These are phyloP conservation scores for Ondatra zibethicus DNA, from an alignment of 2,113 vertebrate genomes.

Conservation along the genomic window DNA sequence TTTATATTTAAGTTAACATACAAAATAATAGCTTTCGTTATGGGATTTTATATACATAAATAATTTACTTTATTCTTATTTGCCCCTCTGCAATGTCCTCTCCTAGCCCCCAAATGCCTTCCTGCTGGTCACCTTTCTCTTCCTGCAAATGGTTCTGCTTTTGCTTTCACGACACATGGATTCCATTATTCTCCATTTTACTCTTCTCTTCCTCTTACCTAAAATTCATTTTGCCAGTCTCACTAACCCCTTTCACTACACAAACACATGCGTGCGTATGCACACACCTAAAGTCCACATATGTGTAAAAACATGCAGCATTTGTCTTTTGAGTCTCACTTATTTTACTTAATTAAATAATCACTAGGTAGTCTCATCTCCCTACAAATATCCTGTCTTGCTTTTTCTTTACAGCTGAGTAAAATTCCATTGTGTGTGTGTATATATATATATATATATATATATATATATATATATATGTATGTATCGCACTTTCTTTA, in stretches of 20 bases:
- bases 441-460: too few species aligned
- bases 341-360: not conserved
- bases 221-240: not conserved
- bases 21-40: not conserved
- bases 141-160: not conserved
- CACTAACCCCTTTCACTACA: not conserved
- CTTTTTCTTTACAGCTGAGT: not conserved
- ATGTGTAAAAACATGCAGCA: not conserved
- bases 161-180: too few species aligned
- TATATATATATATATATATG: too few species aligned
- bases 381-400: not conserved
- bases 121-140: not conserved
- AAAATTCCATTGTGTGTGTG: not conserved
- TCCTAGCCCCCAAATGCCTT: not conserved
- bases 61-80: not conserved
- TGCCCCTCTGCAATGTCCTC: not conserved
- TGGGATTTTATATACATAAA: not conserved
- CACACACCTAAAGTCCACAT: not conserved
- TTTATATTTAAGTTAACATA: not conserved
- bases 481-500: not conserved
- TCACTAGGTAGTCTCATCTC: not conserved
- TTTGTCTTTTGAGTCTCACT: not conserved
- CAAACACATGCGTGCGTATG: too few species aligned
- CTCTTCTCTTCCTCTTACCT: not conserved
- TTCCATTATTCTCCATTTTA: not conserved